Conservation (phyloP, 1,140 invertebrate species). For the Prorops nasuta region DNA sequence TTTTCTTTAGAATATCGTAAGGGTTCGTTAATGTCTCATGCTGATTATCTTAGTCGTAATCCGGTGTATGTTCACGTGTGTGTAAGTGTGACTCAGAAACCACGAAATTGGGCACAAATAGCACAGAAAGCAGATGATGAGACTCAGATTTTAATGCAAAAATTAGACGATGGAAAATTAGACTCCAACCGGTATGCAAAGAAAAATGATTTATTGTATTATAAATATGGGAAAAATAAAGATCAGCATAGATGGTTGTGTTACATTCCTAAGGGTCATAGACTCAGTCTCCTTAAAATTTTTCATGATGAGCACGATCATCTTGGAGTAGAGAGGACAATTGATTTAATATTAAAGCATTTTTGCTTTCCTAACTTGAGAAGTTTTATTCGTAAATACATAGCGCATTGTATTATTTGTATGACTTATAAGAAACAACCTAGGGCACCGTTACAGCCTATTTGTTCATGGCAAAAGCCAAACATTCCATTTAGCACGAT, state of each 20-base stretch:
- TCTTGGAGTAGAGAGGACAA: neutral
- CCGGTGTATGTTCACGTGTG: neutral
- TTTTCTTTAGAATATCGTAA: neutral
- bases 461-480: neutral
- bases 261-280: neutral
- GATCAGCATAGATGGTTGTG: neutral
- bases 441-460: neutral
- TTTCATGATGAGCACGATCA: neutral
- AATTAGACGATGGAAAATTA: neutral
- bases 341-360: neutral
- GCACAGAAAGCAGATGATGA: neutral
- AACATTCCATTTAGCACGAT: neutral
- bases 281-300: neutral
- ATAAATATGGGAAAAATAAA: neutral
- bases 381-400: neutral
- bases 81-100: neutral
- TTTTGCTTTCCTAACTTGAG: neutral
- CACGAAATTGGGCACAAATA: neutral
- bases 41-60: neutral
- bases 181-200: neutral
- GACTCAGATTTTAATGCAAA: neutral
- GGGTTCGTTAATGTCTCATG: neutral
- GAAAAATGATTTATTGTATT: neutral
- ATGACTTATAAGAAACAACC: neutral
- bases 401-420: neutral